Conservation (phyloP, 2,888 invertebrate species). For the Pammene aurita region DNA sequence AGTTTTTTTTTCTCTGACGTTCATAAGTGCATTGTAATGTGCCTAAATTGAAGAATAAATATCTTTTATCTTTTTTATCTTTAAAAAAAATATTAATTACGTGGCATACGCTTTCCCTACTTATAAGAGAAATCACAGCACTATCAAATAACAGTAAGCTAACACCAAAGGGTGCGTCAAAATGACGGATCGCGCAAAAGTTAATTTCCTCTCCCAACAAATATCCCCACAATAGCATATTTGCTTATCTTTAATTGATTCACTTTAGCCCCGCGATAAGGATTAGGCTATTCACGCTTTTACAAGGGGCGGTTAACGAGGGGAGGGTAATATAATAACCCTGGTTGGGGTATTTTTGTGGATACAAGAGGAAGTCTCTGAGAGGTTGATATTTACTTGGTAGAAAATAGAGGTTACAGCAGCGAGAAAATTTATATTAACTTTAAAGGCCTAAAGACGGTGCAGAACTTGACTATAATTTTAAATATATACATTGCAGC, state of each 20-base stretch:
- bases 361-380: slow-evolving; percentile 44
- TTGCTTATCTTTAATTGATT: slow-evolving; percentile 84
- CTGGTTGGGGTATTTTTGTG: neutral
- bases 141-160: slow-evolving; percentile 34
- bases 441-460: no score
- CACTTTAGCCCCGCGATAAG: slow-evolving; percentile 80
- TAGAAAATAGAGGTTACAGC: no score
- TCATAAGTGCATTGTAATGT: no score
- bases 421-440: no score
- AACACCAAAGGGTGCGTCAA: slow-evolving; percentile 37
- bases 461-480: no score
- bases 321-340: slow-evolving; percentile 55
- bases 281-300: slow-evolving; percentile 83
- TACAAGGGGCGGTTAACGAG: slow-evolving; percentile 81
- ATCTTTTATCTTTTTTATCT: no score
- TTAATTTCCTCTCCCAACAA: slow-evolving; percentile 80
- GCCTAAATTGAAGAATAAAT: no score
- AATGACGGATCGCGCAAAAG: slow-evolving; percentile 58
- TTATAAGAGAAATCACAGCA: slow-evolving; percentile 29
- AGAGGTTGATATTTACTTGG: neutral
- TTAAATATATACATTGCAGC: no score
- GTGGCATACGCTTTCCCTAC: slow-evolving; percentile 14
- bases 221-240: slow-evolving; percentile 77
- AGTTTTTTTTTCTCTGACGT: no score
- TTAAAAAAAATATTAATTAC: slow-evolving; percentile 3